A percentile compares a stretch with the other conserved stretches of the same genome.
These are phyloP conservation scores for Phrixothrix hirtus DNA, from an alignment of 2,888 invertebrate genomes.

Conservation along the genomic window DNA sequence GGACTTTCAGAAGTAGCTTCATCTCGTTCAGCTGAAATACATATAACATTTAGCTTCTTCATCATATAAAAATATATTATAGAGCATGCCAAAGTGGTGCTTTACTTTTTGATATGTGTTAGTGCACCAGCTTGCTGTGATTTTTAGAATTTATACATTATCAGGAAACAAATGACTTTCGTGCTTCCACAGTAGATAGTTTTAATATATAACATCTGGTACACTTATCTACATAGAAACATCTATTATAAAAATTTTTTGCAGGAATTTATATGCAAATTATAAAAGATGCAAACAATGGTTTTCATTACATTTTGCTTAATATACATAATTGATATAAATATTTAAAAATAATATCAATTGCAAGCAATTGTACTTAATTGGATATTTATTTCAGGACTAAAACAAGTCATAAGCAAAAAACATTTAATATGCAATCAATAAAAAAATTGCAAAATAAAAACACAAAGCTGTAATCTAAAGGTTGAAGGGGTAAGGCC, in stretches of 20 bases:
- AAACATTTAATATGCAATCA: conserved; percentile 18
- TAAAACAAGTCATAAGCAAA: conserved; percentile 28
- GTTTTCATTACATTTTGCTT: too few relatives aligned
- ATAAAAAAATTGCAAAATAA: conserved; percentile 31
- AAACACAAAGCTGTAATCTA: conserved; percentile 21
- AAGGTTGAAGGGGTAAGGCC: conserved; percentile 14
- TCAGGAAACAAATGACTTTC: conserved; percentile 2
- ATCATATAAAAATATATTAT: background rate
- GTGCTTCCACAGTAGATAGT: conserved; percentile 9
- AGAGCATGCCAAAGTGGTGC: conserved; percentile 25
- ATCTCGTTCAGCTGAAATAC: conserved; percentile 47
- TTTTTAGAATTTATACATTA: conserved; percentile 8
- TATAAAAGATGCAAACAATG: too few relatives aligned
- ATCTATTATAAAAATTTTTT: background rate
- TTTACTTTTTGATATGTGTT: conserved; percentile 15
- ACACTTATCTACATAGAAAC: background rate
- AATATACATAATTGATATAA: too few relatives aligned
- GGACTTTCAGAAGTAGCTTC: conserved; percentile 40
- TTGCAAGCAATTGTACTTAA: conserved; percentile 27
- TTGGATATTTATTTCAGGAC: conserved; percentile 9
- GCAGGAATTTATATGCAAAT: background rate
- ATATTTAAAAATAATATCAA: background rate
- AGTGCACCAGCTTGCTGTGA: conserved; percentile 30
- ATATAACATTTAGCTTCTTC: conserved; percentile 9
- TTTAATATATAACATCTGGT: conserved; percentile 11